Conservation (phyloP, 2,113 vertebrate species). For the Hippocampus barbouri region DNA sequence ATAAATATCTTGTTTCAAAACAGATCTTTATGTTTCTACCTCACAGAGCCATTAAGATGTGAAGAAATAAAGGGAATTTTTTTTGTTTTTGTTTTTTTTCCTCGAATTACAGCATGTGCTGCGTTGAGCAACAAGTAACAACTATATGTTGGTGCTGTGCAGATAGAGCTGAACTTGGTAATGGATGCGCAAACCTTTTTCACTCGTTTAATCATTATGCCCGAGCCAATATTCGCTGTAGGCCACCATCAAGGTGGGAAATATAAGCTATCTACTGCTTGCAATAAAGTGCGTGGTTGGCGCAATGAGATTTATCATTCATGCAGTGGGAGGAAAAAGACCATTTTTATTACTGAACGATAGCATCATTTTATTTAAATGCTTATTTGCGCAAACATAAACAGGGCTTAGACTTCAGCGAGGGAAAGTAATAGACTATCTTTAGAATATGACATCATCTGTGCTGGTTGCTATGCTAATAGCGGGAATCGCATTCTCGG, state of each 20-base stretch:
- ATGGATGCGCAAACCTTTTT: slow-evolving; percentile 29
- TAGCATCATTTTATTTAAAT: slow-evolving; percentile 3
- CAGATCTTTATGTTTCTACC: slow-evolving; percentile 35
- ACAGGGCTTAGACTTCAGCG: neutral
- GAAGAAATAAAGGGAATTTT: slow-evolving; percentile 9
- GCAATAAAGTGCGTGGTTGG: neutral
- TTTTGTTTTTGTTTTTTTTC: too few species aligned
- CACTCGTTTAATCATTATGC: slow-evolving; percentile 23
- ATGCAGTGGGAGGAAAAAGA: neutral
- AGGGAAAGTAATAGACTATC: neutral
- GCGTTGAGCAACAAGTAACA: slow-evolving; percentile 16
- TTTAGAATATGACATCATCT: slow-evolving; percentile 3
- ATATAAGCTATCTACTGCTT: slow-evolving; percentile 9
- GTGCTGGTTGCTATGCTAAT: neutral
- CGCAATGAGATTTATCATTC: neutral
- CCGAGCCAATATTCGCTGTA: slow-evolving; percentile 13
- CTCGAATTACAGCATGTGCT: too few species aligned
- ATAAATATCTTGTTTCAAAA: slow-evolving; percentile 43
- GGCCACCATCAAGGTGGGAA: slow-evolving; percentile 10
- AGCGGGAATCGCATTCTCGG: slow-evolving; percentile 13
- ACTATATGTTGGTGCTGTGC: slow-evolving; percentile 26
- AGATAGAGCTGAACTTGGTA: slow-evolving; percentile 32
- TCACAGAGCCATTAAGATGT: slow-evolving; percentile 26
- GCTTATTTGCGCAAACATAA: slow-evolving; percentile 1
- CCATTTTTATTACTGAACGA: neutral